Percentiles rank a stretch among this genome's conserved stretches.
Conservation (phyloP, 2,888 invertebrate species). For the Pherbina coryleti region DNA sequence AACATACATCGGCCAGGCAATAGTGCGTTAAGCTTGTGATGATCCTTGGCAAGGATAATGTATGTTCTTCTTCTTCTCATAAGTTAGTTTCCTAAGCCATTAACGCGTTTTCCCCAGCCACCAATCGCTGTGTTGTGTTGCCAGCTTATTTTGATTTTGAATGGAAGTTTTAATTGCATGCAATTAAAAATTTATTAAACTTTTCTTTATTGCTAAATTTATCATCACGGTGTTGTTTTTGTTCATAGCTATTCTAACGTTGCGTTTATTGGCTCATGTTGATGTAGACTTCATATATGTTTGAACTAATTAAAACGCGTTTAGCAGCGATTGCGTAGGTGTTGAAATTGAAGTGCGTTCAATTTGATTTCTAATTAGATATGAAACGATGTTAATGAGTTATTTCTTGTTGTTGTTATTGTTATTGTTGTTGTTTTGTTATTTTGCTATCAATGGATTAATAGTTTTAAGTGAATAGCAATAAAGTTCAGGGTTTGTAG, state of each 20-base stretch:
- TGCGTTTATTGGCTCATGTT: not conserved
- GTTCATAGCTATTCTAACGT: not conserved
- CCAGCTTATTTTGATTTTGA: slow-evolving; percentile 25
- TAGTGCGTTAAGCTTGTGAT: not conserved
- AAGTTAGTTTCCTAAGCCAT: not conserved
- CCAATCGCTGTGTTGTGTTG: slow-evolving; percentile 10
- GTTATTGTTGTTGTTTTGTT: not conserved
- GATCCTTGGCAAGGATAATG: not conserved
- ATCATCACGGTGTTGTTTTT: not conserved
- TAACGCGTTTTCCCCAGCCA: not conserved
- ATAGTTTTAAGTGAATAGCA: too few relatives aligned
- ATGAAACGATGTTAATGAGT: slow-evolving; percentile 23
- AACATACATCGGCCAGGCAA: not conserved
- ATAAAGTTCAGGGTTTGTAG: not conserved
- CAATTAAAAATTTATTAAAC: slow-evolving; percentile 63
- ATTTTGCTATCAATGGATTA: too few relatives aligned
- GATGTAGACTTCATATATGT: slow-evolving; percentile 30
- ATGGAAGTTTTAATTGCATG: slow-evolving; percentile 62
- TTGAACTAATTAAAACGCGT: slow-evolving; percentile 46
- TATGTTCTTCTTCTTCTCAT: not conserved
- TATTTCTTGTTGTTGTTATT: not conserved
- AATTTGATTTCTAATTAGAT: slow-evolving; percentile 31
- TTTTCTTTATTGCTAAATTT: not conserved
- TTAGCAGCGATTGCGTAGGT: slow-evolving; percentile 31
- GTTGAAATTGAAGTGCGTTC: slow-evolving; percentile 47